Conservation (phyloP, 1,140 invertebrate genomes). For the Panagrolaimus sp. region DNA sequence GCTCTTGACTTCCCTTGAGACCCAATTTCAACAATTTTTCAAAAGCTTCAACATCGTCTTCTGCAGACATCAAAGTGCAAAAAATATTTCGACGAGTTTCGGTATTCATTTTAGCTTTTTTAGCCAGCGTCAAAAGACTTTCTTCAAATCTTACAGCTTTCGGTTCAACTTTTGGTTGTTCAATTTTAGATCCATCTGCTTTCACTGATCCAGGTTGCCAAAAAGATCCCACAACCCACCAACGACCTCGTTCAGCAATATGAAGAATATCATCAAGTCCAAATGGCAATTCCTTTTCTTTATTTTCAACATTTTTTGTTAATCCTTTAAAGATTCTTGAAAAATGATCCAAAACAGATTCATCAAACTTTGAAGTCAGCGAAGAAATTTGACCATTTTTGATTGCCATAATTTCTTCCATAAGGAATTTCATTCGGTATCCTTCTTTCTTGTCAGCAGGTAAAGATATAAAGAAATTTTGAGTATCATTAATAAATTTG, state of each 20-base stretch:
- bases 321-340: conserved; percentile 32
- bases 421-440: conserved; percentile 70
- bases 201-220: conserved; percentile 68
- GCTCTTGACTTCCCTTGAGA: conserved; percentile 71
- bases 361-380: conserved; percentile 66
- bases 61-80: conserved; percentile 64
- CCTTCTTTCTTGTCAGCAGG: conserved; percentile 59
- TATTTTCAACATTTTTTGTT: conserved; percentile 37
- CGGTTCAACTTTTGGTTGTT: conserved; percentile 12
- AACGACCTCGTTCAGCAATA: conserved; percentile 78
- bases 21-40: conserved; percentile 78
- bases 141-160: conserved; percentile 14
- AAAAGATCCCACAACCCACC: conserved; percentile 95
- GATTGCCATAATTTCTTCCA: conserved; percentile 80
- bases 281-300: conserved; percentile 64
- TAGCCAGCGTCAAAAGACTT: conserved; percentile 71
- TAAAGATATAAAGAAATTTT: conserved; percentile 66
- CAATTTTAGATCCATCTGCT: conserved; percentile 30
- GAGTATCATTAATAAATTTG: conserved; percentile 73
- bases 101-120: conserved; percentile 71
- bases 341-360: conserved; percentile 36
- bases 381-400: conserved; percentile 91
- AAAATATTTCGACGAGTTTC: conserved; percentile 64
- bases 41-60: conserved; percentile 82
- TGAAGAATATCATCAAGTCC: conserved; percentile 77